Evolutionary conservation across 2,113 vertebrate genomes (phyloP), one percentile per base, ranked within the genome.

Genomic region (Hippocampus comes): DNA sequence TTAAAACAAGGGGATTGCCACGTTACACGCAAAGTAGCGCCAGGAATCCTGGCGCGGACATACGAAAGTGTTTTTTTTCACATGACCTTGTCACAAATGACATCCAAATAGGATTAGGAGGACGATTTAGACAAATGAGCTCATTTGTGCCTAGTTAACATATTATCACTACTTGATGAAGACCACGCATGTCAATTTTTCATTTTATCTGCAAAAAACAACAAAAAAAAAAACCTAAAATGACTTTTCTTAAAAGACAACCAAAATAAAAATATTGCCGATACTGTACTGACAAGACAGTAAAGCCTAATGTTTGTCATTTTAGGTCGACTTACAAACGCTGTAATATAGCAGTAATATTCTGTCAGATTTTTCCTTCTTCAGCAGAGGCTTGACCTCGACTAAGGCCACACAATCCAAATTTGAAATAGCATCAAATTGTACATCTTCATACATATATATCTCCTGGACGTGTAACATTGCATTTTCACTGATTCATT

Each of bases 1-100:
- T 85, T 77, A 77, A 73, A 68, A 81, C 68, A 5, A 68, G 71
- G 42, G 56, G 65, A 81, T 85, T 71, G 71, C 82, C 68, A 57
- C 1, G 76, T 56, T 78, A 78, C 84, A 63, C 60, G 25, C 49
- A 57, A 41, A 53, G 73, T 9, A 57, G 5, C 67, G 51, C 76
- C 66, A 75, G 82, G 88, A 82, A 88, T 88, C 70, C 72, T 60
- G 59, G 12, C 23, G 34, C 34, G 61, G 27, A 72, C 21, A 42
- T n/a, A 4, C n/a, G 60, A 15, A 15, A 74, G 59, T 5, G 1
- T 14, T 2, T 46, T 88, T 86, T 88, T 87, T 86, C 79, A 81
- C 86, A 87, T 79, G 81, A 87, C 84, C 82, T 83, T 66, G 42
- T 51, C 63, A 67, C 46, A 51, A 77, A 77, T 72, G 43, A 67